phyloP scores from a whole-genome alignment of 2,113 vertebrate genomes.

The Cryptotis parvus region DNA sequence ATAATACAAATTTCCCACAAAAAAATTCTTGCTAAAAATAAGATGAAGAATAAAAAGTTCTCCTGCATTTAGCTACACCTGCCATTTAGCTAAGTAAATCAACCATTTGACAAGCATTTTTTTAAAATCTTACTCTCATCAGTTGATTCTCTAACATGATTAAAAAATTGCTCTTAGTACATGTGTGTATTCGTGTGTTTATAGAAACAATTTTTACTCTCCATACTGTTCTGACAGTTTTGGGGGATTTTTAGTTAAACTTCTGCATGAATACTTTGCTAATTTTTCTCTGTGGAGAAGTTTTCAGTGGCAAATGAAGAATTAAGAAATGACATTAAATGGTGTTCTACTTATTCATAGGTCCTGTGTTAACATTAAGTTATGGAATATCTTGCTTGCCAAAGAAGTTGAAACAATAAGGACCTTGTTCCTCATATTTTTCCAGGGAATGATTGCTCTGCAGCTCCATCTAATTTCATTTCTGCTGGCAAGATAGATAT shows the following conservation, averaged over 20 bases:
- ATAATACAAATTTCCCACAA: conserved; percentile 27
- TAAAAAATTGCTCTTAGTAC: conserved; percentile 3
- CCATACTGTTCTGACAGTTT: not conserved
- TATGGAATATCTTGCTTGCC: conserved; percentile 47
- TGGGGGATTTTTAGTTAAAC: not conserved
- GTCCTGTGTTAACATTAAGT: too few species aligned
- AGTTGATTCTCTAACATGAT: conserved; percentile 32
- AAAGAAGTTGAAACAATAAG: conserved; percentile 22
- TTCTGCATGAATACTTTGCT: not conserved
- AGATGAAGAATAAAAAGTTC: not conserved
- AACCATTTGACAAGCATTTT: not conserved
- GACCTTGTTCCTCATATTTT: not conserved
- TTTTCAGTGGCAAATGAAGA: conserved; percentile 29
- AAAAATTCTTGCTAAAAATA: conserved; percentile 44
- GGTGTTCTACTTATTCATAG: not conserved
- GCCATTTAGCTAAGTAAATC: conserved; percentile 18
- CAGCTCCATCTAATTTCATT: not conserved
- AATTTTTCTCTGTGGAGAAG: not conserved
- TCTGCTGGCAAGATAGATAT: conserved; percentile 11
- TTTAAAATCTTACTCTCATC: conserved; percentile 40
- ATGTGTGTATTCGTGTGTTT: not conserved
- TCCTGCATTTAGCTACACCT: conserved; percentile 10
- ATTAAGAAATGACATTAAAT: conserved; percentile 41
- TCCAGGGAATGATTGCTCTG: not conserved
- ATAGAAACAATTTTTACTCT: conserved; percentile 6